Percentiles rank a stretch among this genome's conserved stretches.
Conservation (phyloP, 2,888 invertebrate species). For the Agriopis leucophaearia region DNA sequence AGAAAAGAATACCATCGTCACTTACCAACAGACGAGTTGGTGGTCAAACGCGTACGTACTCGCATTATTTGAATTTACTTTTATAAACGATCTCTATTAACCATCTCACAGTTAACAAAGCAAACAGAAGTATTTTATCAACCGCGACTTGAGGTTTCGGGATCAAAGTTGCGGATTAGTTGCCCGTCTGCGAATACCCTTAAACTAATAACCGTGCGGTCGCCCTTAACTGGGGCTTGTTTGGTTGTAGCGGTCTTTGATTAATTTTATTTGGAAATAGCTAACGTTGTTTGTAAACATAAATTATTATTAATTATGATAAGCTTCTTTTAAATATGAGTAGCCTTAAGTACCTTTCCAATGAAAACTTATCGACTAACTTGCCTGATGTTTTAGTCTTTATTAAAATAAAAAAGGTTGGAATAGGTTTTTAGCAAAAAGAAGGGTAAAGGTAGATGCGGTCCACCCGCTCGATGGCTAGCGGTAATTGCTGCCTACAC, state of each 20-base stretch:
- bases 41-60: neutral
- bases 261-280: slow-evolving; percentile 24
- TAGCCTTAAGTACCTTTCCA: too few species aligned
- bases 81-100: neutral
- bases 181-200: slow-evolving; percentile 27
- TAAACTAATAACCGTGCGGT: slow-evolving; percentile 37
- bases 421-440: too few species aligned
- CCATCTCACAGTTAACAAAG: slow-evolving; percentile 9
- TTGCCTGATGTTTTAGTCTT: too few species aligned
- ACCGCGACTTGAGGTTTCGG: slow-evolving; percentile 28
- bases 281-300: slow-evolving; percentile 9
- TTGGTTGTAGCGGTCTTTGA: slow-evolving; percentile 7
- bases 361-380: too few species aligned
- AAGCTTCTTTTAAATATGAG: neutral
- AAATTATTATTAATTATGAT: neutral
- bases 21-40: too few species aligned
- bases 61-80: neutral
- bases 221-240: slow-evolving; percentile 21
- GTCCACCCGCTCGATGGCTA: too few species aligned
- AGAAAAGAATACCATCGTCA: too few species aligned
- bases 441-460: too few species aligned
- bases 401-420: too few species aligned
- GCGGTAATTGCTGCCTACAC: too few species aligned
- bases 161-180: slow-evolving; percentile 40
- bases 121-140: slow-evolving; percentile 27